A percentile compares a stretch with the other conserved stretches of the same genome.
Conservation (phyloP, 2,797 vertebrate species). For the Selene dorsalis region DNA sequence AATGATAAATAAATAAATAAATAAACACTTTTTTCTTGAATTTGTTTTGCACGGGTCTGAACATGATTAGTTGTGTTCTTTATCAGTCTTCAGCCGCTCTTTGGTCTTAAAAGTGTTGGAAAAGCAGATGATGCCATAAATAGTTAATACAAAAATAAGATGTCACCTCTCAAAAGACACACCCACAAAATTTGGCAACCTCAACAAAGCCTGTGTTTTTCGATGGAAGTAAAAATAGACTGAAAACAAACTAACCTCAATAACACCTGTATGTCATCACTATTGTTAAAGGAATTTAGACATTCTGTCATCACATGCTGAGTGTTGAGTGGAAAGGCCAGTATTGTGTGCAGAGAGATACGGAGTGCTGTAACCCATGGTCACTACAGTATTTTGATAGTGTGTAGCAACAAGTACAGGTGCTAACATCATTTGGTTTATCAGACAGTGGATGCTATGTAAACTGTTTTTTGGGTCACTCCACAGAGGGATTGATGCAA, state of each 20-base stretch:
- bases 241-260: constrained; percentile 56
- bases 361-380: constrained; percentile 19
- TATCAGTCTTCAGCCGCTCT: constrained; percentile 50
- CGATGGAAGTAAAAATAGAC: constrained; percentile 55
- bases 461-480: constrained; percentile 37
- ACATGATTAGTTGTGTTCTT: constrained; percentile 43
- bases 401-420: constrained; percentile 34
- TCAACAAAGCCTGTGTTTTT: constrained; percentile 52
- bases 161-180: constrained; percentile 47
- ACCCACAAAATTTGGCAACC: constrained; percentile 51
- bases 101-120: constrained; percentile 57
- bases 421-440: constrained; percentile 43
- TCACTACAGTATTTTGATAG: constrained; percentile 38
- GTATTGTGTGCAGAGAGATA: constrained; percentile 26
- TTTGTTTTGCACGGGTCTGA: constrained; percentile 46
- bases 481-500: constrained; percentile 18
- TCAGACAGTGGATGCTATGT: constrained; percentile 43
- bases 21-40: constrained; percentile 35
- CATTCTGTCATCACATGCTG: constrained; percentile 57
- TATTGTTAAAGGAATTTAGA: constrained; percentile 59
- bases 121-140: constrained; percentile 56
- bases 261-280: constrained; percentile 65
- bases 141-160: constrained; percentile 66
- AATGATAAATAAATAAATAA: constrained; percentile 11
- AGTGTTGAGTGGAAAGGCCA: constrained; percentile 32